Base-by-base conservation (phyloP, 2,888 invertebrate species). In the Danaus chrysippus region DNA sequence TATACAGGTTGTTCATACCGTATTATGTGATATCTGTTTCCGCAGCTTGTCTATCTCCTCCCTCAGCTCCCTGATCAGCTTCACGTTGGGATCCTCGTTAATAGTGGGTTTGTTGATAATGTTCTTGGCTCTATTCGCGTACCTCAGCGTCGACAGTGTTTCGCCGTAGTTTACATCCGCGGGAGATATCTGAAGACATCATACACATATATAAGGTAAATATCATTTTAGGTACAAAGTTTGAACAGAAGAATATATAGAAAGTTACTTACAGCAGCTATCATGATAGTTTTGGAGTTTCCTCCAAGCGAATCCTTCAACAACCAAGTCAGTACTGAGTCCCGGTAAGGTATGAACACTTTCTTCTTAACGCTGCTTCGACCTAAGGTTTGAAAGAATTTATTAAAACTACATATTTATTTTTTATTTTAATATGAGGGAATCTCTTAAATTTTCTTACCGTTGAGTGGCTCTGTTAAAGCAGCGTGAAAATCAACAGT, bases 221-320 rank as follows among this genome's bases (percentile, higher is more conserved):
- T 34, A 6, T 34, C 2, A 0, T 5, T 34, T 34, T 34, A 34
- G 23, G 23, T 34, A 34, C 23, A 34, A 8, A 34, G 2, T 34
- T 5, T 34, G 23, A 34, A 34, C 23, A 34, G 23, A 34, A 5
- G 3, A 34, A 34, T 8, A 34, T 0, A 6, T 34, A 34, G 23
- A 5, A 8, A 1, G 5, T 11, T 41, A 81, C 93, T 93, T 64
- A 94, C 94, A 17, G 95, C 96, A 34, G 97, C 97, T 66, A 97
- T 96, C 97, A 97, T 97, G 67, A 97, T 96, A 0, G 97, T 97
- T 83, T 97, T 97, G 11, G 96, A 96, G 86, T 97, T 97, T 0
- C 97, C 97, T 0, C 97, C 97, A 57, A 97, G 90, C 67, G 96
- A 96, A 76, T 97, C 97, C 81, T 96, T 97, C 9, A 97, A 91